Conservation (phyloP, 2,888 invertebrate genomes). For the Pseudococcus longispinus region DNA sequence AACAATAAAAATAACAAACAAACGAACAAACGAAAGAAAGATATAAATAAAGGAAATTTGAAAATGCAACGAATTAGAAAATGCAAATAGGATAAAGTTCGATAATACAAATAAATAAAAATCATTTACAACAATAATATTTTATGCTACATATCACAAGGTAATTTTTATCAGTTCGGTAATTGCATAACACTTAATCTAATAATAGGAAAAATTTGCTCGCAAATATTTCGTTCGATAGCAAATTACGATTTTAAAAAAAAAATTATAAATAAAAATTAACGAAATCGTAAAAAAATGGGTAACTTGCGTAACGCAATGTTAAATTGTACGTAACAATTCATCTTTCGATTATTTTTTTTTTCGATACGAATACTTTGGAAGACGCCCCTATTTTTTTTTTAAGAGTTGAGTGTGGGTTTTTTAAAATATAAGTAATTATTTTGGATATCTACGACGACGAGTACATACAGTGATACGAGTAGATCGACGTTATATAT, state of each 20-base stretch:
- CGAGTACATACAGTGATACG: not conserved
- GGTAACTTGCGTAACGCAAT: slow-evolving; percentile 45
- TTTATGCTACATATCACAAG: slow-evolving; percentile 55
- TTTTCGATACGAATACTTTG: slow-evolving; percentile 37
- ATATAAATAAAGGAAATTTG: slow-evolving; percentile 35
- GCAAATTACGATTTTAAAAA: slow-evolving; percentile 31
- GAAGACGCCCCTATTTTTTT: slow-evolving; percentile 44
- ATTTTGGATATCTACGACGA: not conserved
- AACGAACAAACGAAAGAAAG: not conserved
- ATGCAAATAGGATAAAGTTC: slow-evolving; percentile 46
- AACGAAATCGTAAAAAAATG: slow-evolving; percentile 48
- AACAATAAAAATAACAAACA: slow-evolving; percentile 17
- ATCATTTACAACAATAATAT: slow-evolving; percentile 48
- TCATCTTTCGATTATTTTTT: not conserved
- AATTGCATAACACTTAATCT: slow-evolving; percentile 48
- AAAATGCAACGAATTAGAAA: slow-evolving; percentile 46
- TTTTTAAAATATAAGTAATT: not conserved
- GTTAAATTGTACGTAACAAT: slow-evolving; percentile 37
- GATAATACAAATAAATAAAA: slow-evolving; percentile 45
- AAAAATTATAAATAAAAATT: slow-evolving; percentile 45
- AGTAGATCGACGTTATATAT: not conserved
- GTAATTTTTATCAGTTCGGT: slow-evolving; percentile 55
- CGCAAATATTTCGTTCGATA: slow-evolving; percentile 26
- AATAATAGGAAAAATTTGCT: slow-evolving; percentile 47
- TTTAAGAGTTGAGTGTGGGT: not conserved